Conservation (phyloP, 2,888 invertebrate genomes). For the Aphidius colemani region DNA sequence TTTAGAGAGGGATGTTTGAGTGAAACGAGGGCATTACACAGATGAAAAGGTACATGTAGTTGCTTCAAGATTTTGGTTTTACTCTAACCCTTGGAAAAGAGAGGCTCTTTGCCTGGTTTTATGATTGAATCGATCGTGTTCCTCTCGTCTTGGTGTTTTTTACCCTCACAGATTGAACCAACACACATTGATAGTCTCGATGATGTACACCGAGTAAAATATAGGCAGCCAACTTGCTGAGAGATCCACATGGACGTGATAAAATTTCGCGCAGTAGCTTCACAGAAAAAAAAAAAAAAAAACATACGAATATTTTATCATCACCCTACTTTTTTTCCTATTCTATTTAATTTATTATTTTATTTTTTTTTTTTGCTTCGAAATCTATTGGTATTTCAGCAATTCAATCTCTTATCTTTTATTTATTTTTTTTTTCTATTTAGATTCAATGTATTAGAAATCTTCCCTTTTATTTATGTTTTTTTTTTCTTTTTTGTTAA, state of each 20-base stretch:
- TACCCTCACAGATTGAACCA: not conserved
- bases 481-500: conserved; percentile 21
- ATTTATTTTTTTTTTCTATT: conserved; percentile 1
- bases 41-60: conserved; percentile 16
- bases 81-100: conserved; percentile 19
- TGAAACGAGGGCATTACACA: too few species aligned
- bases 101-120: conserved; percentile 22
- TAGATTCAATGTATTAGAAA: not conserved
- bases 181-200: conserved; percentile 13
- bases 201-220: conserved; percentile 5
- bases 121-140: conserved; percentile 27
- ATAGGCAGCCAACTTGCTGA: conserved; percentile 4
- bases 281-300: not conserved
- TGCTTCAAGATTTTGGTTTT: conserved; percentile 16
- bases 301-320: conserved; percentile 1
- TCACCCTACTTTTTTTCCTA: not conserved
- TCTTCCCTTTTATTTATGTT: not conserved
- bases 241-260: conserved; percentile 12
- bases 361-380: not conserved
- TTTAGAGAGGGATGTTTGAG: too few species aligned
- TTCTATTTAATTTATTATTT: conserved; percentile 3
- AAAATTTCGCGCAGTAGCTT: conserved; percentile 1
- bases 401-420: conserved; percentile 18
- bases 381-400: conserved; percentile 16
- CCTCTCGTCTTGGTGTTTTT: conserved; percentile 15